Evolutionary conservation across 1,140 invertebrate species (phyloP), one percentile per base, ranked within the genome.

Genomic region (Conus ventricosus): DNA sequence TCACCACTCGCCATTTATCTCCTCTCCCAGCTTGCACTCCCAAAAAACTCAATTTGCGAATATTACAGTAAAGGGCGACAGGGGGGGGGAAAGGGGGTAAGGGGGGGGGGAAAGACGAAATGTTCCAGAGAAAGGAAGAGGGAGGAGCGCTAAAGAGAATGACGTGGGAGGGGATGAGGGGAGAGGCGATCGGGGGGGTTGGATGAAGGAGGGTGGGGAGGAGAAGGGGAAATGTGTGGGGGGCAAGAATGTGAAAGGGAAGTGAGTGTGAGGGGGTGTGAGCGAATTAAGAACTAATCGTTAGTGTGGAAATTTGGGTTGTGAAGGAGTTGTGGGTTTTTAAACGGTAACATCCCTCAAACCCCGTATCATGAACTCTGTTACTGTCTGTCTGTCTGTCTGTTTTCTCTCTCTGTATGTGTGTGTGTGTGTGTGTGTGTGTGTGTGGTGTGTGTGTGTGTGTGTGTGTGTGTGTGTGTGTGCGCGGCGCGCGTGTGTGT

Each of bases 201-300:
- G 39, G 39, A 39, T 39, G 7, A 39, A 23, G 23, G 80, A 10
- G 80, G 8, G 80, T 6, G 80, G n/a, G 51, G 13, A 17, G 76
- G 76, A 39, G 7, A 51, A 17, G 25, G 76, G 17, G 25, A 39
- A 51, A 51, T 7, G 25, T 39, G 76, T 10, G 76, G 6, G 39
- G 6, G 39, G 76, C 11, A 80, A 25, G 76, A 25, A 27, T n/a
- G 23, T 39, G 27, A 25, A 51, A 51, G n/a, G 20, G 39, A 25
- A 17, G 25, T 78, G 76, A 39, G 76, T 11, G 76, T 8, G 76
- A 78, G n/a, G n/a, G n/a, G 39, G 80, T 2, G 80, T 15, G 10
- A 17, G 6, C 80, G 15, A 81, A 81, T 81, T 81, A 81, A 81
- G n/a, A n/a, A n/a, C n/a, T n/a, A n/a, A n/a, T n/a, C n/a, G n/a